Base-by-base conservation (phyloP, 2,888 invertebrate genomes). In the Adelognathus sp. region DNA sequence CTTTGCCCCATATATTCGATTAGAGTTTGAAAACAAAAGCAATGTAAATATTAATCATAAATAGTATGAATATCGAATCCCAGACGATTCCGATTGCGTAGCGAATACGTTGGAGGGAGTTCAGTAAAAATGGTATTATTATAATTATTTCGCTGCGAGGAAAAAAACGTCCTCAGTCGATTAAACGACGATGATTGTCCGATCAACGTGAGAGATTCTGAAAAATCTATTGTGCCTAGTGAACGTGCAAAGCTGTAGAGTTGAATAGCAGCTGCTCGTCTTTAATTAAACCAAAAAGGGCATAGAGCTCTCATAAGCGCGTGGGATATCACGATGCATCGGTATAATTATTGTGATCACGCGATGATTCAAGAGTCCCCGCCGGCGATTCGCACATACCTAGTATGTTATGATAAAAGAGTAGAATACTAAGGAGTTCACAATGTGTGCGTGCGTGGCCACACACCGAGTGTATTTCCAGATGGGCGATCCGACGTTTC, bases 281-380 rank as follows among this genome's bases (percentile, higher is more conserved):
- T 60, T 60, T 27, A 63, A 33, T 61, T 16, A 61, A 69, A 46
- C 66, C 39, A 31, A 16, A 41, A 66, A 66, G 58, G 41, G 31
- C 36, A 21, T n/a, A 36, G 3, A 36, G 33, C n/a, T 61, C 16
- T 56, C 24, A 4, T 31, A 41, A 16, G 16, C 41, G 21, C 24
- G 21, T 31, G 39, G 29, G 31, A 9, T 56, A 58, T 58, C 64
- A 70, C 50, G 58, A 70, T 29, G 50, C 50, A 58, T 56, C 52
- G 76, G 61, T 76, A 36, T 54, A 77, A 77, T 61, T 72, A 46
- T 66, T 54, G 36, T 66, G 54, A 63, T 72, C 72, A 61, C 33
- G 33, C 63, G 63, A 70, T 64, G 24, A 52, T 44, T 63, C 50
- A 29, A 71, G 21, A 54, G 44, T 61, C 52, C 44, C 29, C 41